Base-by-base conservation (phyloP, 2,113 vertebrate species). In the Lucifuga dentata region DNA sequence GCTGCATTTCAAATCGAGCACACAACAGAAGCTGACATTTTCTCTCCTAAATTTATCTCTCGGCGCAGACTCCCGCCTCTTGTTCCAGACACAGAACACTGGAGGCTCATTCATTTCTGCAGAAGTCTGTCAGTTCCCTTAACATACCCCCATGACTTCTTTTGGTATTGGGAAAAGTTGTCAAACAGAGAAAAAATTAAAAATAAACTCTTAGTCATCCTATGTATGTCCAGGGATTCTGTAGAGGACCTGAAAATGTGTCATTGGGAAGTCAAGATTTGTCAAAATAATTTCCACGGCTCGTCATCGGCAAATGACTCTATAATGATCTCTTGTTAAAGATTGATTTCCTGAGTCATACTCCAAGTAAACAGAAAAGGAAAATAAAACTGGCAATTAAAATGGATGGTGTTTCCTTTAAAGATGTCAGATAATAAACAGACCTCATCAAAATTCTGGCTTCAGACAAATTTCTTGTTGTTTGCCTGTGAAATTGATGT, bases 11-110 rank as follows among this genome's bases (percentile, higher is more conserved):
- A 67, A 74, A 80, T 49, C 53, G 13, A 48, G 64, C 69, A 52
- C 72, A 78, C 63, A 68, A 82, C 79, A 79, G 78, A 85, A 81
- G 84, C 71, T 91, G 91, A 91, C 90, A 91, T 92, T 89, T 88
- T 73, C 65, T 60, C 50, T 67, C 38, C 68, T 83, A 87, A 86
- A 72, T 88, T 81, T 88, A 88, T 86, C 77, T 75, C 80, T 20
- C 43, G 40, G 46, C 36, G 23, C 62, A 32, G 49, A 76, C 52
- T 63, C 48, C 46, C 38, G 17, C 72, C 67, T 68, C 61, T 52
- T 43, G 63, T 67, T 74, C 41, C 68, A 70, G 50, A 75, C 81
- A 13, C 33, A 46, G 52, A 83, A 48, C 55, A 84, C 65, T 43
- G 32, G 66, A 77, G 65, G 72, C 70, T 78, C 80, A 39, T 58